Base-by-base conservation (phyloP, 2,113 vertebrate species). In the Pygoscelis antarcticus region DNA sequence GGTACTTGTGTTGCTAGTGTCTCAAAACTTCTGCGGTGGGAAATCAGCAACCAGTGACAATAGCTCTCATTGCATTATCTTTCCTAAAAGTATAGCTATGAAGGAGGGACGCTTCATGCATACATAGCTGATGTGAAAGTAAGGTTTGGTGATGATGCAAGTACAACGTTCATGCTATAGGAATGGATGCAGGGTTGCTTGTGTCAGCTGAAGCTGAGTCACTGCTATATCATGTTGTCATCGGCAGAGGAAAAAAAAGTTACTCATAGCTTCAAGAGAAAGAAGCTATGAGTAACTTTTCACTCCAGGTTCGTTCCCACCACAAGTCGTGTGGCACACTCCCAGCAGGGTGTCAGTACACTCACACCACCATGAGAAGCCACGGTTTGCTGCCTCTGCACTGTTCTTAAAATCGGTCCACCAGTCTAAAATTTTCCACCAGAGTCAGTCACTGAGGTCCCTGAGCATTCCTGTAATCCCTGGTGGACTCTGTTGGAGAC, bases 121-220 rank as follows among this genome's bases (percentile, higher is more conserved):
- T 26, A 12, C 38, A 19, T 30, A 79, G 77, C 44, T 96, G 66
- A 66, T 85, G 82, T 44, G 60, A 79, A 79, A 62, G 52, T 14
- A 75, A 82, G 66, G n/a, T 49, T 64, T 34, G 42, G 3, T 52
- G 22, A 0, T 72, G 25, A 8, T 62, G 36, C 26, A 49, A n/a
- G 52, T 88, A n/a, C 44, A 71, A 12, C 2, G 18, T 69, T 87
- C 60, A 55, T 87, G 68, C 36, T 66, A 16, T 44, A 81, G 76
- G 87, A 87, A 27, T 55, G 71, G 55, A 64, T 65, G 16, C 70
- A 84, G 84, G 90, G 36, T 74, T 85, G 87, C 64, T 87, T 84
- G 78, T 87, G 76, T 61, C 54, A 83, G 36, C 34, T 72, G 93
- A 95, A 96, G 84, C 32, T 60, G 55, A 87, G 74, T 86, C 82